Conservation (phyloP, 2,113 vertebrate genomes). For the Hippocampus comes region DNA sequence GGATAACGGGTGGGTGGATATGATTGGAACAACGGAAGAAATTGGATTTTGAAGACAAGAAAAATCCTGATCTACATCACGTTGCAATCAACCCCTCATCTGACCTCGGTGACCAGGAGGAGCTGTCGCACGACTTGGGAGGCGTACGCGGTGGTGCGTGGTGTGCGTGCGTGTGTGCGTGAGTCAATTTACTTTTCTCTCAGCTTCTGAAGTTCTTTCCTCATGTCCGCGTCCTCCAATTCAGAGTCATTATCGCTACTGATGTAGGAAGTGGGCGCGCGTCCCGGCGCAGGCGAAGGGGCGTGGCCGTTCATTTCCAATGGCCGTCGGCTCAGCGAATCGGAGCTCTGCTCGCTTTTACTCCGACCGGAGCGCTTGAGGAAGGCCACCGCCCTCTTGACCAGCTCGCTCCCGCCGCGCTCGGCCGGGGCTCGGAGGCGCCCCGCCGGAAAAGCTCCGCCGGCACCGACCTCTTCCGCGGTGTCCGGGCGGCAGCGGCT, state of each 20-base stretch:
- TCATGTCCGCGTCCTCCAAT: slow-evolving; percentile 92
- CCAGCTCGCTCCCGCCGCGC: slow-evolving; percentile 77
- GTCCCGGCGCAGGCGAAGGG: slow-evolving; percentile 43
- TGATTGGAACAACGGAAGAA: too few species aligned
- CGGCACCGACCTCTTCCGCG: slow-evolving; percentile 78
- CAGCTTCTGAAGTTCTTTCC: slow-evolving; percentile 87
- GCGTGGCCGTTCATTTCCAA: slow-evolving; percentile 75
- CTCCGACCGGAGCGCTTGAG: slow-evolving; percentile 82
- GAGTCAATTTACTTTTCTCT: slow-evolving; percentile 85
- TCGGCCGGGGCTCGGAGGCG: slow-evolving; percentile 62
- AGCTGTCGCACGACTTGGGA: too few species aligned
- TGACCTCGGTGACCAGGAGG: too few species aligned
- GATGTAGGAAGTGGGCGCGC: slow-evolving; percentile 78
- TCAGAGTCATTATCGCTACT: slow-evolving; percentile 98
- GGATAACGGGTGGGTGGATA: too few species aligned
- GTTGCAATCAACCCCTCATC: too few species aligned
- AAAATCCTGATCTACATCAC: too few species aligned
- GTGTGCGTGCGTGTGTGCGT: not conserved
- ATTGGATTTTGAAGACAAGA: too few species aligned
- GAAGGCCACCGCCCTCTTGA: slow-evolving; percentile 87
- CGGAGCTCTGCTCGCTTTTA: slow-evolving; percentile 73
- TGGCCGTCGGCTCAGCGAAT: slow-evolving; percentile 70
- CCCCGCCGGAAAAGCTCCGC: slow-evolving; percentile 44
- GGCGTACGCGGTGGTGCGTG: not conserved
- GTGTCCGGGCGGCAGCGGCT: slow-evolving; percentile 71